phyloP scores from a whole-genome alignment of 1,140 invertebrate species.

The Zaprionus vittiger region DNA sequence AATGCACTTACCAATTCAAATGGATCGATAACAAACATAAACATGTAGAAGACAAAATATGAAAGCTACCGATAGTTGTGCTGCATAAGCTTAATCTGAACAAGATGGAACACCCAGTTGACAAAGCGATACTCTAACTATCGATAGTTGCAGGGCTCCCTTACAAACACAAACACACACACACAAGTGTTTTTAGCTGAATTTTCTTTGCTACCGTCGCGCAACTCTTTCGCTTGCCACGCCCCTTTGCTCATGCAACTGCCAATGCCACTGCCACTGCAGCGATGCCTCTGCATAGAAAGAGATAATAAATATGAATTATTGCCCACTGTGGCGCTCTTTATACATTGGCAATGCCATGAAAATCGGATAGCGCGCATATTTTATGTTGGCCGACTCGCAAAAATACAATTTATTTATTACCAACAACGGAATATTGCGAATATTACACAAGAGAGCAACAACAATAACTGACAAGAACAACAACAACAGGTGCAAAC shows the following conservation, averaged over 20 bases:
- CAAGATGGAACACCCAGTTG: not conserved
- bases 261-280: not conserved
- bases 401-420: slow-evolving; percentile 54
- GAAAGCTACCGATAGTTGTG: no score
- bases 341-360: slow-evolving; percentile 26
- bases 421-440: slow-evolving; percentile 34
- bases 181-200: not conserved
- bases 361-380: slow-evolving; percentile 51
- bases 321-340: slow-evolving; percentile 18
- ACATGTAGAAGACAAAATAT: no score
- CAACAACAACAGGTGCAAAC: slow-evolving; percentile 19
- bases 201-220: not conserved
- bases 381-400: slow-evolving; percentile 45
- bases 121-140: not conserved
- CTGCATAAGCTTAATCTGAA: no score
- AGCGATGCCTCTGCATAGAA: slow-evolving; percentile 30
- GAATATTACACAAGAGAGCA: slow-evolving; percentile 39
- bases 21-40: no score
- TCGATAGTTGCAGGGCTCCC: not conserved
- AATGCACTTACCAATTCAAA: no score
- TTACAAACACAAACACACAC: not conserved
- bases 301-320: slow-evolving; percentile 59
- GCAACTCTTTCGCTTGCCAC: slow-evolving; percentile 22
- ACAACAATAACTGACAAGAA: not conserved
- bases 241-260: slow-evolving; percentile 12